Base-by-base conservation (phyloP, 1,140 invertebrate genomes). In the Drosophila busckii region DNA sequence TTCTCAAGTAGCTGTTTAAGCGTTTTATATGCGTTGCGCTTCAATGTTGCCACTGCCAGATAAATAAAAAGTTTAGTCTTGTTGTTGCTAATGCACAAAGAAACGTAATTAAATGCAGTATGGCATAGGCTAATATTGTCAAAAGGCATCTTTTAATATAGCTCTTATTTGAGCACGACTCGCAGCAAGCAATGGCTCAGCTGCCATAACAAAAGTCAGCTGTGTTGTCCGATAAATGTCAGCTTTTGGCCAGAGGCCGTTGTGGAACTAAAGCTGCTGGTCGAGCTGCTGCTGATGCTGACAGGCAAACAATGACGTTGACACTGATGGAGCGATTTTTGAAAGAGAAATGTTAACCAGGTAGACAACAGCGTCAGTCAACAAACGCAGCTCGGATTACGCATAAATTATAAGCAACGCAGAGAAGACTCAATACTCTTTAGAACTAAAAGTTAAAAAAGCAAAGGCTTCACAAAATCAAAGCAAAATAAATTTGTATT, bases 311-410 rank as follows among this genome's bases (percentile, higher is more conserved):
- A 56, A 60, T 82, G 71, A 8, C 22, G 41, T 54, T 68, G 71
- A 80, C 71, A 64, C 63, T 80, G 73, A 73, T 42, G 59, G 50
- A 73, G 73, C 20, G 38, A 42, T 23, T 31, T 32, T 35, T 3
- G 38, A 19, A 12, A 20, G 5, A 12, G 40, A 29, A 48, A 31
- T 15, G 34, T 13, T 44, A 26, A 53, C 19, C 10, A 54, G 48
- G 35, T 49, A 32, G 10, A n/a, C 28, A 10, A 23, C 29, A 17
- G 26, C 7, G 20, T 23, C 32, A 19, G 48, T 19, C 34, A 35
- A 46, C 41, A 41, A 26, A 31, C 17, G 25, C 42, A 37, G 48
- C n/a, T n/a, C n/a, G n/a, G n/a, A n/a, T n/a, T n/a, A n/a, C n/a
- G n/a, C n/a, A n/a, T n/a, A n/a, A n/a, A n/a, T n/a, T n/a, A n/a